Evolutionary conservation across 2,888 invertebrate genomes (phyloP), one percentile per base, ranked within the genome.

Genomic region (Hirtodrosophila confusa): DNA sequence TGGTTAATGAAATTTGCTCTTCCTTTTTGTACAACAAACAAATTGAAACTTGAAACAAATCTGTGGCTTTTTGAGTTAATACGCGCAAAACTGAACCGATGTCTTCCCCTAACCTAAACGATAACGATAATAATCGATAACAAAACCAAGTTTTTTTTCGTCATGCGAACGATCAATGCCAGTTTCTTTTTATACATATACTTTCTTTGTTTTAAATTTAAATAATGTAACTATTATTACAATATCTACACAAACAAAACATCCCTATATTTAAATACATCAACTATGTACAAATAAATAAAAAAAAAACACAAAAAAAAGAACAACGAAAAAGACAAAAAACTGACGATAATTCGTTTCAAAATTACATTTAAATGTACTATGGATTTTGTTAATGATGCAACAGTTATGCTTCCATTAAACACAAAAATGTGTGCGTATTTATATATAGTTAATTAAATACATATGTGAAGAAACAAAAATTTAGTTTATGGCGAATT

Each of bases 401-500:
- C 76, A 65, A 67, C 64, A 77, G 61, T 78, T 75, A 78, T 77
- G 78, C 83, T 83, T 80, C 80, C 84, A 83, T 76, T 74, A 8
- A 71, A 78, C 76, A 74, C 54, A 57, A 51, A 31, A 43, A 49
- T 69, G 60, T 75, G 76, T 80, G 83, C 78, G 74, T 83, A 83
- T 71, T 78, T 76, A 80, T 78, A 80, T 80, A 62, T 83, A 80
- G 78, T 69, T 63, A 76, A 83, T 73, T 75, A 73, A 69, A 70
- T 53, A 48, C 44, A 50, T 27, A 57, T 74, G 60, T 75, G 62
- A 73, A 76, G 40, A 70, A 54, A 68, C 58, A 68, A 70, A 61
- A 47, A 76, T 78, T 78, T 75, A 82, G 80, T 65, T 78, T 82
- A 82, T 78, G 69, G 60, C 69, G 68, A 80, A 69, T 69, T 78